phyloP scores from a whole-genome alignment of 2,113 vertebrate genomes.

The Hiodon alosoides region DNA sequence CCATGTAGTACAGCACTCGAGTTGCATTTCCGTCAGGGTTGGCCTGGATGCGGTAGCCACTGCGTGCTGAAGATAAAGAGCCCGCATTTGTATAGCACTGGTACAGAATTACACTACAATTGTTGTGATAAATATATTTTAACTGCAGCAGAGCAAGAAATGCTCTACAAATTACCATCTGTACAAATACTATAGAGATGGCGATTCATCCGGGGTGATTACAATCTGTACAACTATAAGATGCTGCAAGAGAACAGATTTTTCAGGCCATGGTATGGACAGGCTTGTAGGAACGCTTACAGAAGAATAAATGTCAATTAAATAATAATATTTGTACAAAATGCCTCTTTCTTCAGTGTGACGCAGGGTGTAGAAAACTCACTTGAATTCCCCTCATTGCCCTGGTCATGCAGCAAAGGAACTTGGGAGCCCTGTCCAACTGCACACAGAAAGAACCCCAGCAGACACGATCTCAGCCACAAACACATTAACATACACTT shows the following conservation, averaged over 20 bases:
- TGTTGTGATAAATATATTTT: too few species aligned
- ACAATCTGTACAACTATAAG: too few species aligned
- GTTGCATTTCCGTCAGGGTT: constrained; percentile 80
- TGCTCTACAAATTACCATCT: not conserved
- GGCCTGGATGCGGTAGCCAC: constrained; percentile 83
- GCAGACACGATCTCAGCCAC: not conserved
- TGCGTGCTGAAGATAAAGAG: constrained; percentile 60
- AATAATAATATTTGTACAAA: too few species aligned
- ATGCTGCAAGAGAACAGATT: too few species aligned
- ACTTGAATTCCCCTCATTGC: constrained; percentile 62
- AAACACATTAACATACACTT: not conserved
- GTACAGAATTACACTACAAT: not conserved
- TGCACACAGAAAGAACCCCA: constrained; percentile 33
- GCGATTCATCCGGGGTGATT: too few species aligned
- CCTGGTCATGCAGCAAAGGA: constrained; percentile 71
- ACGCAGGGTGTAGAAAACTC: constrained; percentile 37
- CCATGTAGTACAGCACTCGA: constrained; percentile 84
- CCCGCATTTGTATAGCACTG: not conserved
- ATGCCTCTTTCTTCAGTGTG: too few species aligned
- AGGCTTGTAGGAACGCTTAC: too few species aligned
- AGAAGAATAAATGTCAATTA: too few species aligned
- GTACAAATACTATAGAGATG: not conserved
- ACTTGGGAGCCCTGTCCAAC: constrained; percentile 79
- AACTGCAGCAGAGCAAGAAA: too few species aligned
- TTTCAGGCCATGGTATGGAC: too few species aligned